phyloP scores from a whole-genome alignment of 35 echinoderm and acorn worm species.

The Chiridota heheva region DNA sequence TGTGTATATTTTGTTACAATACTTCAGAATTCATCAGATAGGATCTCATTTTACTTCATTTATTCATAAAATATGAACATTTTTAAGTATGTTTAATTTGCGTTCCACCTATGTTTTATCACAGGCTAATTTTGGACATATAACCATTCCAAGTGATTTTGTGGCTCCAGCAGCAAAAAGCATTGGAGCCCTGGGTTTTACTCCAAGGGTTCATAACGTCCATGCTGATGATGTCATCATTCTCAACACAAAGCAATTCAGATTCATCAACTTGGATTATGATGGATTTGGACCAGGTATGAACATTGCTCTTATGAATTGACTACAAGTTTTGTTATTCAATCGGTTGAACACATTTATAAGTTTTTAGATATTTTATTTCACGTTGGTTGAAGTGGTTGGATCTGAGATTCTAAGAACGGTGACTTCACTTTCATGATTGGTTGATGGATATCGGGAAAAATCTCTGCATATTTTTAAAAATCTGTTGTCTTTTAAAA shows the following conservation, averaged over 20 bases:
- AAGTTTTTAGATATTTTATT: too few species aligned
- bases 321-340: too few species aligned
- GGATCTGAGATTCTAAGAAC: too few species aligned
- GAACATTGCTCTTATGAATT: too few species aligned
- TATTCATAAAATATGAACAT: neutral
- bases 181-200: conserved; percentile 27
- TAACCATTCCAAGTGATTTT: conserved; percentile 49
- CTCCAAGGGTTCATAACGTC: conserved; percentile 36
- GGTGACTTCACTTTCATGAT: too few species aligned
- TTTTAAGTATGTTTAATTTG: neutral
- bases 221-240: conserved; percentile 52
- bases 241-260: conserved; percentile 51
- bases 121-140: conserved; percentile 84
- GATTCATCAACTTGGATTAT: conserved; percentile 66
- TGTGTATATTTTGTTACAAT: too few species aligned
- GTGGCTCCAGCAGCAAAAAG: conserved; percentile 13
- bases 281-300: conserved; percentile 85
- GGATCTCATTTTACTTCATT: neutral
- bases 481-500: too few species aligned
- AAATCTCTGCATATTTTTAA: too few species aligned
- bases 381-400: too few species aligned
- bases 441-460: too few species aligned
- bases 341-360: too few species aligned
- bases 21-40: too few species aligned
- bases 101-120: conserved; percentile 1